Base-by-base conservation (phyloP, 2,888 invertebrate species). In the Chrysolina americana region DNA sequence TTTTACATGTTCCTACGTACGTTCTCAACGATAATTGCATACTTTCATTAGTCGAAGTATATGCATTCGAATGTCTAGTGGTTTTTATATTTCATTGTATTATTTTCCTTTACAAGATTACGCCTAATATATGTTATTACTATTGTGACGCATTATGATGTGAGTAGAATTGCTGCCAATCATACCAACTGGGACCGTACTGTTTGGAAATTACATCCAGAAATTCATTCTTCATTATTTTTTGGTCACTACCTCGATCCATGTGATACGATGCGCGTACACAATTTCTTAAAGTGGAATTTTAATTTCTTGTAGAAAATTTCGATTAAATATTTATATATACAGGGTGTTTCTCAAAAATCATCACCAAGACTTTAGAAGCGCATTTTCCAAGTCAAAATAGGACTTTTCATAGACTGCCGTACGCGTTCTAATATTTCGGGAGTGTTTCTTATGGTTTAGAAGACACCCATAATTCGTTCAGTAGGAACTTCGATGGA, bases 31-130 rank as follows among this genome's bases (percentile, higher is more conserved):
- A 65, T 83, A 83, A 83, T 83, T 84, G 79, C 77, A 81, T 81
- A 83, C 82, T 83, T 83, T 83, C 82, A 80, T 80, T 80, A 78
- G 74, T 63, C 65, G 70, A 80, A 79, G 77, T 79, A 79, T 79
- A 78, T 78, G 76, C 75, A 80, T 81, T 81, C 80, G 78, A 80
- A 79, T 80, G 80, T 81, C 82, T 80, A 81, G 74, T 75, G 73
- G 73, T 77, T 75, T 76, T 77, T 77, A 75, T 70, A 75, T 76
- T 70, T 71, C 77, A 79, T 79, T 73, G 73, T 79, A 76, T 76
- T 76, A 76, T 74, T 72, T 74, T 53, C 41, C 68, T 75, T 73
- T 74, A 75, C 70, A 76, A 70, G 74, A 76, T 78, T 76, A 76
- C 70, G 65, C 73, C 44, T 77, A 78, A 77, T 77, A 68, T 74